Conservation (phyloP, 2,797 vertebrate genomes). For the Ambastaia sidthimunki region DNA sequence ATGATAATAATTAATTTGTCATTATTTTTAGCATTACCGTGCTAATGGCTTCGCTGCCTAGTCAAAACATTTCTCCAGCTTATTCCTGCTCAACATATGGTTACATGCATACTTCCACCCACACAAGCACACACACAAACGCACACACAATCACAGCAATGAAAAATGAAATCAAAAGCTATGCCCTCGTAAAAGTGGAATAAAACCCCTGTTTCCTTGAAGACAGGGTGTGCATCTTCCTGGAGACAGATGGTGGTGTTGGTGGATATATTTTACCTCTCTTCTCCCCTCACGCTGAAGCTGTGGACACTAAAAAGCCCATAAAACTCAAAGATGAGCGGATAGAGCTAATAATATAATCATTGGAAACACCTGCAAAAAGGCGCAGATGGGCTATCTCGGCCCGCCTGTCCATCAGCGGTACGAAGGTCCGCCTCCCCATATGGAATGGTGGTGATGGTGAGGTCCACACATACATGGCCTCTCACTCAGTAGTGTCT, state of each 20-base stretch:
- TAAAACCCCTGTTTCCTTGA: constrained; percentile 50
- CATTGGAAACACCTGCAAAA: constrained; percentile 98
- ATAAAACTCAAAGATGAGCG: constrained; percentile 95
- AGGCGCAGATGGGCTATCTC: constrained; percentile 96
- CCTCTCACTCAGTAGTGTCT: constrained; percentile 65
- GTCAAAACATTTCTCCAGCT: constrained; percentile 55
- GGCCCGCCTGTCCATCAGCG: constrained; percentile 87
- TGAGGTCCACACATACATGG: constrained; percentile 79
- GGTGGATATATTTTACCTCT: constrained; percentile 85
- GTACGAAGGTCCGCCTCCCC: constrained; percentile 86
- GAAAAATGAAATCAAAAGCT: constrained; percentile 50
- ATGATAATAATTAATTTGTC: constrained; percentile 57
- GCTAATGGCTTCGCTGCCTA: constrained; percentile 55
- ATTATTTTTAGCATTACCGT: constrained; percentile 60
- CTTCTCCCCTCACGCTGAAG: constrained; percentile 61
- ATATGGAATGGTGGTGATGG: constrained; percentile 85
- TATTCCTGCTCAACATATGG: constrained; percentile 63
- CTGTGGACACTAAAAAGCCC: constrained; percentile 87
- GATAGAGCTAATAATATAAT: constrained; percentile 99
- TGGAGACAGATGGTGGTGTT: constrained; percentile 89
- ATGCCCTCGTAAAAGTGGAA: constrained; percentile 59
- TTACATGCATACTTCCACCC: constrained; percentile 56
- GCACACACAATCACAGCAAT: constrained; percentile 48
- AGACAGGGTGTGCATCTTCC: constrained; percentile 73
- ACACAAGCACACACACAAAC: constrained; percentile 22